Conservation (phyloP, 2,888 invertebrate genomes). For the Cryptophagus acutangulus region DNA sequence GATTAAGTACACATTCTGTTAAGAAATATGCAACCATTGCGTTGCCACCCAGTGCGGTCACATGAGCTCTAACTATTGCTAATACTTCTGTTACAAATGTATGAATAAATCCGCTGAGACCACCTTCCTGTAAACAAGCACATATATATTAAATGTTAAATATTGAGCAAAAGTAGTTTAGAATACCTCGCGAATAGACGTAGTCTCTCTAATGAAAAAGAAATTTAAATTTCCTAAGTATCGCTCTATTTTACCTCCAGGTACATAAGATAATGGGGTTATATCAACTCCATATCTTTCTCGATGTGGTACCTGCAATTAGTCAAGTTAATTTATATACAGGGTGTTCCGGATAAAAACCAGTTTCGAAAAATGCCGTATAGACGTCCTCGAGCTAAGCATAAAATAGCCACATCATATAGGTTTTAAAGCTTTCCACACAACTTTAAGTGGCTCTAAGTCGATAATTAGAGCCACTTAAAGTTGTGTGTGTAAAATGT, state of each 20-base stretch:
- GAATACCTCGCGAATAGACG: constrained; percentile 74
- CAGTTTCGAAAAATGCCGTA: constrained; percentile 14
- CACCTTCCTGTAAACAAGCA: constrained; percentile 62
- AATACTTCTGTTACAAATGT: constrained; percentile 90
- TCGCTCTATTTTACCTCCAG: constrained; percentile 71
- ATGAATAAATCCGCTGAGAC: constrained; percentile 90
- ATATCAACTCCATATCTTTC: constrained; percentile 68
- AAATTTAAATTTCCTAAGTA: constrained; percentile 89
- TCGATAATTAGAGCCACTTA: too few species aligned
- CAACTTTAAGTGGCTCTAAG: too few species aligned
- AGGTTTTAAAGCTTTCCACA: too few species aligned
- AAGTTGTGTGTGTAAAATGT: too few species aligned
- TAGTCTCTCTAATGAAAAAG: constrained; percentile 93
- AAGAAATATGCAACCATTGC: constrained; percentile 92
- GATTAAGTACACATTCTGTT: constrained; percentile 83
- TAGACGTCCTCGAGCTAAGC: neutral
- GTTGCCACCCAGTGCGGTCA: constrained; percentile 89
- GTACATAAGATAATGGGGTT: constrained; percentile 74
- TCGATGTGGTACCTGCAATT: constrained; percentile 44
- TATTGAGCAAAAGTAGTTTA: neutral
- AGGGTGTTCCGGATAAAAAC: too few species aligned
- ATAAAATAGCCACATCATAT: constrained; percentile 1
- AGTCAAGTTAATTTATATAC: too few species aligned
- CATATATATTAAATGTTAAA: neutral
- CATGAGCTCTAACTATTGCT: constrained; percentile 89